Conservation (phyloP, 2,113 vertebrate species). For the Galbula dea region DNA sequence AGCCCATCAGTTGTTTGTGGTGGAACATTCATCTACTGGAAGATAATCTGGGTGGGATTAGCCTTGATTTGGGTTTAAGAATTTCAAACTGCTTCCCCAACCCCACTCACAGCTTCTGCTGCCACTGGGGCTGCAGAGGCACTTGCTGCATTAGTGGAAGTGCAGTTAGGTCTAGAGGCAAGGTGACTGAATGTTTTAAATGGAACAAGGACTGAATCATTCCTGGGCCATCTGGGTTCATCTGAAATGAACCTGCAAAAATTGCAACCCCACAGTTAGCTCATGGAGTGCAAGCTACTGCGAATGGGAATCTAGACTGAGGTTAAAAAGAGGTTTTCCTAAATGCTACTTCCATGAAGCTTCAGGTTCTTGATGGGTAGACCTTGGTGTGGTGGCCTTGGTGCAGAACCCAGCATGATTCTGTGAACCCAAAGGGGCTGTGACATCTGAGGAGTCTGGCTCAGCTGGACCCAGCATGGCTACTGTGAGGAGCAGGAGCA, state of each 20-base stretch:
- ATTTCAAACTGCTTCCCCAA: background rate
- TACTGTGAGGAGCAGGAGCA: background rate
- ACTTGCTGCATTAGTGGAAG: background rate
- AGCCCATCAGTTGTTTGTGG: too few relatives aligned
- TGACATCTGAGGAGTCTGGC: background rate
- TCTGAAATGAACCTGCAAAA: background rate
- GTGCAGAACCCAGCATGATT: accelerated
- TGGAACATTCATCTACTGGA: background rate
- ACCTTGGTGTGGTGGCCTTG: background rate
- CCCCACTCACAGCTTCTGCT: background rate
- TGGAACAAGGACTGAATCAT: background rate
- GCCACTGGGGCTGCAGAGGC: accelerated
- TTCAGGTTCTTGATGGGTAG: background rate
- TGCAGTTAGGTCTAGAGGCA: background rate
- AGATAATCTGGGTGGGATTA: background rate
- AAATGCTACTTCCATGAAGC: background rate
- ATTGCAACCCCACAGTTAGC: background rate
- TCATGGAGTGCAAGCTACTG: background rate
- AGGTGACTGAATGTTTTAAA: background rate
- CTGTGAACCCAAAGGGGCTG: accelerated
- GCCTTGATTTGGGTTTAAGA: background rate
- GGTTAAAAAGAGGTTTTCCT: background rate
- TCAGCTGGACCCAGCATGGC: background rate
- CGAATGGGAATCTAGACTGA: background rate
- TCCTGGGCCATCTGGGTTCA: background rate